phyloP scores from a whole-genome alignment of 2,113 vertebrate genomes.

The Cynopterus brachyotis region DNA sequence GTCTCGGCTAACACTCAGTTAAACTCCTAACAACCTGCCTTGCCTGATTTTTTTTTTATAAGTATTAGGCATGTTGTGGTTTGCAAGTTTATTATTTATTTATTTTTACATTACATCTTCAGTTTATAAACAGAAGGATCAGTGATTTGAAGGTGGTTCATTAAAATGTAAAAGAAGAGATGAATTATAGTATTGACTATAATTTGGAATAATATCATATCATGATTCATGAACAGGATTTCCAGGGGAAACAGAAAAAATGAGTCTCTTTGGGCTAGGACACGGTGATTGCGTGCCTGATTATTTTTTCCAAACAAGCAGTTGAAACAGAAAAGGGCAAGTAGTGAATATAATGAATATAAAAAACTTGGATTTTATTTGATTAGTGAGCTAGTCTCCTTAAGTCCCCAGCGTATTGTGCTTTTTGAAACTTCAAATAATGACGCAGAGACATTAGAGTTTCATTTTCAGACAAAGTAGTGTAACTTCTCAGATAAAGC shows the following conservation, averaged over 20 bases:
- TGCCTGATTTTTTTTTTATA: background rate
- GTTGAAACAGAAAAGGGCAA: background rate
- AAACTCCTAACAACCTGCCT: background rate
- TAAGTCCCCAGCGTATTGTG: background rate
- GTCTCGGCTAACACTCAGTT: background rate
- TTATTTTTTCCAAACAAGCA: background rate
- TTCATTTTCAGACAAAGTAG: background rate
- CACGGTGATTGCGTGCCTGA: background rate
- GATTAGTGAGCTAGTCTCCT: background rate
- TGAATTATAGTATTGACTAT: conserved; percentile 5
- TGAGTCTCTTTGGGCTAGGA: background rate
- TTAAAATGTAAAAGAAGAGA: background rate
- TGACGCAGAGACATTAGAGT: background rate
- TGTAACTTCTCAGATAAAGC: background rate
- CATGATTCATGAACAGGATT: background rate
- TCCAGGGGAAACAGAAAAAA: background rate
- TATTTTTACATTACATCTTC: background rate
- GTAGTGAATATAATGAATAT: background rate
- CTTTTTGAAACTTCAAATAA: background rate
- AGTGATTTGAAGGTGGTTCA: background rate
- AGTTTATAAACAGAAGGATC: background rate
- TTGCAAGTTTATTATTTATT: background rate
- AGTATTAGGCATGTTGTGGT: background rate
- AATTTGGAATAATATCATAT: background rate
- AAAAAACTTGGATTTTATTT: background rate